Conservation (phyloP, 2,888 invertebrate genomes). For the Nymphalis polychloros region DNA sequence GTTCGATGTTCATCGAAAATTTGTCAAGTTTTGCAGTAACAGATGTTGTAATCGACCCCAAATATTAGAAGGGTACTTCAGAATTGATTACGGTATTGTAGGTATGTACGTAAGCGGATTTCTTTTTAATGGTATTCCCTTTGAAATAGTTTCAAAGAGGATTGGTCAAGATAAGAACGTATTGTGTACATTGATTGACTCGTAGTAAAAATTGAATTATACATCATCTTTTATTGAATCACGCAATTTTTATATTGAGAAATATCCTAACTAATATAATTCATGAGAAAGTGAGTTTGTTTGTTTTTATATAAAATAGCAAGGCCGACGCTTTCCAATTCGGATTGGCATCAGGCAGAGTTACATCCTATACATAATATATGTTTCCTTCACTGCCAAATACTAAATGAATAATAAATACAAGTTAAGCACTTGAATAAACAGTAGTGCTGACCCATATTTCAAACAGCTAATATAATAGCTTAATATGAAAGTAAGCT, state of each 20-base stretch:
- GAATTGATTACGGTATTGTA: constrained; percentile 72
- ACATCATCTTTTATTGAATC: constrained; percentile 18
- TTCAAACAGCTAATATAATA: no score
- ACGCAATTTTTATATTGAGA: neutral
- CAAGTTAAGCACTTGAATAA: no score
- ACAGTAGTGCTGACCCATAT: no score
- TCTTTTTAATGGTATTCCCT: constrained; percentile 69
- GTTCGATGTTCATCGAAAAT: neutral
- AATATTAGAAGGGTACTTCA: constrained; percentile 69
- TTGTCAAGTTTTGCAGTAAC: constrained; percentile 54
- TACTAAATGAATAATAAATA: no score
- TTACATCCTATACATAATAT: no score
- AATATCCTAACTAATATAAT: neutral
- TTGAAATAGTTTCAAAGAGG: constrained; percentile 42
- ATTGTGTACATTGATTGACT: constrained; percentile 44
- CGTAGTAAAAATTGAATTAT: constrained; percentile 21
- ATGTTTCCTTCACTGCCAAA: no score
- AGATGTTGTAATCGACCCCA: constrained; percentile 73
- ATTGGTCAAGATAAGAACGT: constrained; percentile 46
- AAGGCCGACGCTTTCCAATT: no score
- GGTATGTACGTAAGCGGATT: constrained; percentile 70
- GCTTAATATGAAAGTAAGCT: no score
- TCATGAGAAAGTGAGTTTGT: no score
- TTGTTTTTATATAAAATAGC: no score
- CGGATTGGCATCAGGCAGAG: no score